phyloP scores from a whole-genome alignment of 1,140 invertebrate species.

The Maconellicoccus hirsutus region DNA sequence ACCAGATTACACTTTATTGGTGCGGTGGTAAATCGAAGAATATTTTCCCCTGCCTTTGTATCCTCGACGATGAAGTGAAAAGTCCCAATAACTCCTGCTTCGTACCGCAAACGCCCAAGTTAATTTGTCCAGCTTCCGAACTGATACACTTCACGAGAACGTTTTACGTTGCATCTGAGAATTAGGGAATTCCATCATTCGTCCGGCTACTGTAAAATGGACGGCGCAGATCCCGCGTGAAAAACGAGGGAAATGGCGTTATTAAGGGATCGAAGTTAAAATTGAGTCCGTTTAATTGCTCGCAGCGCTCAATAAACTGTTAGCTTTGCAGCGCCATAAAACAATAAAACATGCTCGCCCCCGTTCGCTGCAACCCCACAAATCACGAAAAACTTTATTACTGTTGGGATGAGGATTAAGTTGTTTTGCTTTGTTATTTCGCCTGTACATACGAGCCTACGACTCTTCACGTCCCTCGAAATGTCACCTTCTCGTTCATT shows the following conservation, averaged over 20 bases:
- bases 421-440: slow-evolving; percentile 5
- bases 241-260: background rate
- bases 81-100: background rate
- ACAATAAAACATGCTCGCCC: background rate
- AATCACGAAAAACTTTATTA: slow-evolving; percentile 3
- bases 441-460: too few species aligned
- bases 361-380: background rate
- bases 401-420: background rate
- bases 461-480: too few species aligned
- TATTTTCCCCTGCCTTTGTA: too few species aligned
- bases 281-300: slow-evolving; percentile 8
- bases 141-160: background rate
- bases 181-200: background rate
- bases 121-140: background rate
- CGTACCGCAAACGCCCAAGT: background rate
- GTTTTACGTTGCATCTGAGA: background rate
- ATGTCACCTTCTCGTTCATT: too few species aligned
- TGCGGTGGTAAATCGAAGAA: too few species aligned
- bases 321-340: slow-evolving; percentile 1
- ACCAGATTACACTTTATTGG: too few species aligned
- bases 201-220: too few species aligned
- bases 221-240: too few species aligned
- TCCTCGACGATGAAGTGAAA: background rate
- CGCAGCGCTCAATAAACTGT: background rate
- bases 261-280: background rate